Percentiles rank a stretch among this genome's conserved stretches.
These are phyloP conservation scores for Clarias pachynema DNA, from an alignment of 2,797 vertebrate genomes.

Conservation along the genomic window DNA sequence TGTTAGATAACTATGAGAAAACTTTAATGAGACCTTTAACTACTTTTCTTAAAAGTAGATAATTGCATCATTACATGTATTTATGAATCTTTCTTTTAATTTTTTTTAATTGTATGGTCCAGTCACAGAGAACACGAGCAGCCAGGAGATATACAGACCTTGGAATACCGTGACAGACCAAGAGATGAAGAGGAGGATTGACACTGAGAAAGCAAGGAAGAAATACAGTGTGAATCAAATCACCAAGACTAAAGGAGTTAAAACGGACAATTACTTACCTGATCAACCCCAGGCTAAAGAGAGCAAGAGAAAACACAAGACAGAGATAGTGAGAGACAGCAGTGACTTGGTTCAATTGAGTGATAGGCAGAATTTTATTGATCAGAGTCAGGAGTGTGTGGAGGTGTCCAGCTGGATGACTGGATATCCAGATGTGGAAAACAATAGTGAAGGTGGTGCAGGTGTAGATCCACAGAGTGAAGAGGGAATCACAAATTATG, in stretches of 20 bases:
- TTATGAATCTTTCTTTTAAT: too few species aligned
- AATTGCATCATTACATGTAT: background rate
- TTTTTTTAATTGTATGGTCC: constrained; percentile 41
- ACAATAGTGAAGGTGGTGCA: constrained; percentile 10
- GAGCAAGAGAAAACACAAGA: background rate
- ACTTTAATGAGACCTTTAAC: background rate
- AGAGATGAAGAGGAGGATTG: background rate
- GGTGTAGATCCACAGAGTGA: constrained; percentile 41
- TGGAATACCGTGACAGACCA: constrained; percentile 1
- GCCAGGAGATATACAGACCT: constrained; percentile 56
- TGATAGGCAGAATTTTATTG: constrained; percentile 1
- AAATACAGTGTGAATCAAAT: background rate
- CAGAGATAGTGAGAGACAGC: background rate
- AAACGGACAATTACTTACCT: background rate
- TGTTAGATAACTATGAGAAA: background rate
- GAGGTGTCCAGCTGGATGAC: constrained; percentile 23
- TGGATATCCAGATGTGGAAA: constrained; percentile 31
- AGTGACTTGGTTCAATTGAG: background rate
- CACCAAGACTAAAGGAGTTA: background rate
- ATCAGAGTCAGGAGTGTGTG: constrained; percentile 21
- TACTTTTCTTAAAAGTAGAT: background rate
- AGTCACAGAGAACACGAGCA: constrained; percentile 54
- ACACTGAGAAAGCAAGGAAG: background rate
- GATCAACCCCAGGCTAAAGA: background rate
- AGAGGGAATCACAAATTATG: constrained; percentile 25